These are phyloP conservation scores for Agriopis aurantiaria DNA, from an alignment of 2,888 invertebrate genomes.

Conservation along the genomic window DNA sequence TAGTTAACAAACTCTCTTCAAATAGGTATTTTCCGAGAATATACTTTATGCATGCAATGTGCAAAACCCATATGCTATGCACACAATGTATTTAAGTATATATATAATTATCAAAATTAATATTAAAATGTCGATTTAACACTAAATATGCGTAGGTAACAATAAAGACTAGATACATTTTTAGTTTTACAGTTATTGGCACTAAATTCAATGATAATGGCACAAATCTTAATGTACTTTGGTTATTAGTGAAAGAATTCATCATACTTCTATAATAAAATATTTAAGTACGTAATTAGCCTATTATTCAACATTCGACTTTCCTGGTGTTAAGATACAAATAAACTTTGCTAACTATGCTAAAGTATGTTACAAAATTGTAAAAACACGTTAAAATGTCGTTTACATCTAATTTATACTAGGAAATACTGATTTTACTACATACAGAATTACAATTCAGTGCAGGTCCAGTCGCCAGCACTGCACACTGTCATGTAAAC, in stretches of 20 bases:
- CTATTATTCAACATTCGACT: constrained; percentile 65
- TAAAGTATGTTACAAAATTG: constrained; percentile 78
- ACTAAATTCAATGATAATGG: constrained; percentile 83
- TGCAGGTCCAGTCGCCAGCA: constrained; percentile 44
- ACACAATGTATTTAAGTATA: constrained; percentile 72
- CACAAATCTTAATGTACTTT: constrained; percentile 76
- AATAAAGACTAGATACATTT: constrained; percentile 87
- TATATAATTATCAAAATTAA: constrained; percentile 75
- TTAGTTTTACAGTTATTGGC: constrained; percentile 86
- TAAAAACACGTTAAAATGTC: constrained; percentile 74
- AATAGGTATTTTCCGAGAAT: constrained; percentile 51
- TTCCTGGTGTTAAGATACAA: constrained; percentile 61
- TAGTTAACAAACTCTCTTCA: constrained; percentile 61
- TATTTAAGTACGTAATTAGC: constrained; percentile 41
- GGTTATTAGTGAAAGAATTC: constrained; percentile 59
- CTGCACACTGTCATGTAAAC: constrained; percentile 4
- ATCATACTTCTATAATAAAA: constrained; percentile 57
- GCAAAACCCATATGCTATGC: constrained; percentile 74
- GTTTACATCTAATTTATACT: constrained; percentile 76
- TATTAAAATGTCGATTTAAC: constrained; percentile 81
- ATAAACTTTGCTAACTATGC: constrained; percentile 78
- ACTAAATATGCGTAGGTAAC: constrained; percentile 84
- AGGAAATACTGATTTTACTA: constrained; percentile 79
- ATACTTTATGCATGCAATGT: constrained; percentile 67
- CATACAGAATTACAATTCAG: constrained; percentile 70